phyloP scores from a whole-genome alignment of 1,140 invertebrate species.

The Lepidurus arcticus region DNA sequence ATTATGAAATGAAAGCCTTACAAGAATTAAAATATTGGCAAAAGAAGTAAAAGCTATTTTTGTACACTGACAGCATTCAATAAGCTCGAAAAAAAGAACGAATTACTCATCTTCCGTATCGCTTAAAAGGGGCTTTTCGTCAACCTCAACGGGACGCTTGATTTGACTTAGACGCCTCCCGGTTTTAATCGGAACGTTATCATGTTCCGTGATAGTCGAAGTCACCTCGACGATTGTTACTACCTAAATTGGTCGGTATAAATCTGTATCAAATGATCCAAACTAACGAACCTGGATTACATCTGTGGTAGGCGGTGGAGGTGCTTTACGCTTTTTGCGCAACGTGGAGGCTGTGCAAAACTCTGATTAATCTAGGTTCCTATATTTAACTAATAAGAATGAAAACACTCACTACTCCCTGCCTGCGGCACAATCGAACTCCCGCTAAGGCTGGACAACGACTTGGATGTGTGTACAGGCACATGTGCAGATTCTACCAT shows the following conservation, averaged over 20 bases:
- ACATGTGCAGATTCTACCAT: not conserved
- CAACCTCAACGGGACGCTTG: not conserved
- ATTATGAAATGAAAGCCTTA: not conserved
- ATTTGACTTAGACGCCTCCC: not conserved
- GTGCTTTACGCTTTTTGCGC: not conserved
- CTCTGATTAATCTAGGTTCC: no score
- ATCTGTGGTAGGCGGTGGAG: not conserved
- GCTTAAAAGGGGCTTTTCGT: not conserved
- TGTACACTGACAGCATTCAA: no score
- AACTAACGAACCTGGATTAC: not conserved
- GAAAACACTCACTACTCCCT: not conserved
- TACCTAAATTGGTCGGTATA: not conserved
- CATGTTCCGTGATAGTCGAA: not conserved
- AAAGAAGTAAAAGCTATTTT: no score
- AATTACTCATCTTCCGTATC: conserved; percentile 1
- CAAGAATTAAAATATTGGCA: not conserved
- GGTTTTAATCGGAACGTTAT: not conserved
- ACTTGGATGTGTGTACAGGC: not conserved
- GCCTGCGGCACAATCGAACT: not conserved
- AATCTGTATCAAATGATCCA: not conserved
- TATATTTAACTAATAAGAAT: no score
- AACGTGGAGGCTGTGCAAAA: not conserved
- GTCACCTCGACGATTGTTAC: not conserved
- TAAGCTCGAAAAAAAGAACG: not conserved
- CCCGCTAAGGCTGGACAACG: not conserved